Evolutionary conservation across 2,888 invertebrate genomes (phyloP).

Genomic region (Leistus spinibarbis): DNA sequence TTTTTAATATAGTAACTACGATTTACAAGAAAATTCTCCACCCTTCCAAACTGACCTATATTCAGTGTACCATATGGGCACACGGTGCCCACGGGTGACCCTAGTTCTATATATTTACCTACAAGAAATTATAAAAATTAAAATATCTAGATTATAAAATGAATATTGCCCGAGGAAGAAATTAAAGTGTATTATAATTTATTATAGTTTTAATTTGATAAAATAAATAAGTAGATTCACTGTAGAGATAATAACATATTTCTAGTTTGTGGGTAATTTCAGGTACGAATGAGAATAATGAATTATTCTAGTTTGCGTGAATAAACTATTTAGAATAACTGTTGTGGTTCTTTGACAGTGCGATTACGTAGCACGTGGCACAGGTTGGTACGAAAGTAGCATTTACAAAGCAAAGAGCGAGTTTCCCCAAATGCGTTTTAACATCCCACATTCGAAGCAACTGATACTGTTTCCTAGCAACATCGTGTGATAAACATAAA

Average conservation of each 20-base stretch:
- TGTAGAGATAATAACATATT: background rate
- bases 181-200: too few relatives aligned
- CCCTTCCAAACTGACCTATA: too few relatives aligned
- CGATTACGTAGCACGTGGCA: slow-evolving; percentile 19
- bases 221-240: too few relatives aligned
- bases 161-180: too few relatives aligned
- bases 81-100: too few relatives aligned
- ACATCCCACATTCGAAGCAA: background rate
- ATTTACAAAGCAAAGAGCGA: background rate
- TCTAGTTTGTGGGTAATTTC: background rate
- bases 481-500: background rate
- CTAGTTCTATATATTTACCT: too few relatives aligned
- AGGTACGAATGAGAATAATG: background rate
- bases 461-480: background rate
- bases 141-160: too few relatives aligned
- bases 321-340: background rate
- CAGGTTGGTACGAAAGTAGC: slow-evolving; percentile 28
- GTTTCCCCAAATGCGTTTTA: slow-evolving; percentile 16
- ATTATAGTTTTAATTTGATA: too few relatives aligned
- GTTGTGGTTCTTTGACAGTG: background rate
- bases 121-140: too few relatives aligned
- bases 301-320: background rate
- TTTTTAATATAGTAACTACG: too few relatives aligned
- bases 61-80: too few relatives aligned
- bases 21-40: too few relatives aligned